Evolutionary conservation across 2,888 invertebrate species (phyloP).

Genomic region (Lamellibrachia satsuma): DNA sequence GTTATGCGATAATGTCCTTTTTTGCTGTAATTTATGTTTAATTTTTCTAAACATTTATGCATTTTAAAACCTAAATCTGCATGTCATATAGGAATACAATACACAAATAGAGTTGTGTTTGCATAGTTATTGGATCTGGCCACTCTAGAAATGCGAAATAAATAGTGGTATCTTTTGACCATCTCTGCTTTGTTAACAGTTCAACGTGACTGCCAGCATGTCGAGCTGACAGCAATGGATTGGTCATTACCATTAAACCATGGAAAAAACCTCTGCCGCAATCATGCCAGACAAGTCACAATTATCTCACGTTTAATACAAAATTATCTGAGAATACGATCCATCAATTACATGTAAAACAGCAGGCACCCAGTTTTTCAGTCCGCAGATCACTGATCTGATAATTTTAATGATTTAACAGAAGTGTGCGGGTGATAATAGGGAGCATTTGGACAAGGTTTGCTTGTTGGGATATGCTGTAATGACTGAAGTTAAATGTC

Average conservation of each 20-base stretch:
- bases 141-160: not conserved
- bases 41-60: not conserved
- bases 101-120: not conserved
- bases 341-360: constrained; percentile 8
- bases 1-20: not conserved
- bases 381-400: not conserved
- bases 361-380: not conserved
- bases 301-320: constrained; percentile 8
- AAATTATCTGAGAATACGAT: constrained; percentile 6
- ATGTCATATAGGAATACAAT: not conserved
- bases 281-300: not conserved
- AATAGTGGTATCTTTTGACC: not conserved
- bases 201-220: not conserved
- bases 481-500: not conserved
- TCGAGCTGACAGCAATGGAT: not conserved
- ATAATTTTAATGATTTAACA: not conserved
- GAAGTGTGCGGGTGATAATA: constrained; percentile 7
- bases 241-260: not conserved
- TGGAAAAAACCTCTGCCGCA: not conserved
- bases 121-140: not conserved
- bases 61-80: constrained; percentile 3
- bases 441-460: not conserved
- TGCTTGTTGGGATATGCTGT: not conserved
- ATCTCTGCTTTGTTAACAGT: not conserved
- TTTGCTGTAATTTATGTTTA: not conserved